These are phyloP conservation scores for Copidosoma aretas DNA, from an alignment of 2,888 invertebrate species.

Conservation along the genomic window DNA sequence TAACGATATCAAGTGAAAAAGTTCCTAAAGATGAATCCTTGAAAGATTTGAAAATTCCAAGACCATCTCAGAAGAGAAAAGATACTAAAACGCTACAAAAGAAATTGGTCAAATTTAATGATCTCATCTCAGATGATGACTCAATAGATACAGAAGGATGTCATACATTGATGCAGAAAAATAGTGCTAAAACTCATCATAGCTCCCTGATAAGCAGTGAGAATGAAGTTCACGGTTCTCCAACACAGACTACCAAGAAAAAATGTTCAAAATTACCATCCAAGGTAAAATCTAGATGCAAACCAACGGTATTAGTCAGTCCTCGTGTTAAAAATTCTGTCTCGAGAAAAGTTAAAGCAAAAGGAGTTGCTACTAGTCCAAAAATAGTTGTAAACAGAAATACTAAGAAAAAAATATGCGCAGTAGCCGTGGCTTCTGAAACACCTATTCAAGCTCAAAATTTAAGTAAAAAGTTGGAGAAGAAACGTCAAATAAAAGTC, in stretches of 20 bases:
- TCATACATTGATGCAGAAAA: conserved; percentile 32
- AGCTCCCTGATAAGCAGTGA: conserved; percentile 40
- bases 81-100: conserved; percentile 12
- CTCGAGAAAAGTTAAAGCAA: conserved; percentile 68
- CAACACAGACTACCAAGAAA: conserved; percentile 46
- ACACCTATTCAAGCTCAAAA: conserved; percentile 52
- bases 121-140: conserved; percentile 58
- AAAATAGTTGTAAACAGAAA: conserved; percentile 55
- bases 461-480: conserved; percentile 32
- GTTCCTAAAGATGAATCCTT: not conserved
- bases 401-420: conserved; percentile 68
- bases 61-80: conserved; percentile 1
- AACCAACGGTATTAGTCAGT: conserved; percentile 62
- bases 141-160: conserved; percentile 50
- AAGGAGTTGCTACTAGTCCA: conserved; percentile 63
- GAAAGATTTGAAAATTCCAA: not conserved
- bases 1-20: conserved; percentile 19
- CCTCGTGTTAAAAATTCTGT: conserved; percentile 69
- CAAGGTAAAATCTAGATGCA: conserved; percentile 53
- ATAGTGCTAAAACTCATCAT: conserved; percentile 24
- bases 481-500: conserved; percentile 49
- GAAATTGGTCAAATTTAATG: conserved; percentile 45
- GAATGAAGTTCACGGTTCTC: conserved; percentile 48
- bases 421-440: conserved; percentile 61
- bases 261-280: conserved; percentile 19